Evolutionary conservation across 2,888 invertebrate genomes (phyloP), one percentile per base, ranked within the genome.

Genomic region (Mesoligia furuncula): DNA sequence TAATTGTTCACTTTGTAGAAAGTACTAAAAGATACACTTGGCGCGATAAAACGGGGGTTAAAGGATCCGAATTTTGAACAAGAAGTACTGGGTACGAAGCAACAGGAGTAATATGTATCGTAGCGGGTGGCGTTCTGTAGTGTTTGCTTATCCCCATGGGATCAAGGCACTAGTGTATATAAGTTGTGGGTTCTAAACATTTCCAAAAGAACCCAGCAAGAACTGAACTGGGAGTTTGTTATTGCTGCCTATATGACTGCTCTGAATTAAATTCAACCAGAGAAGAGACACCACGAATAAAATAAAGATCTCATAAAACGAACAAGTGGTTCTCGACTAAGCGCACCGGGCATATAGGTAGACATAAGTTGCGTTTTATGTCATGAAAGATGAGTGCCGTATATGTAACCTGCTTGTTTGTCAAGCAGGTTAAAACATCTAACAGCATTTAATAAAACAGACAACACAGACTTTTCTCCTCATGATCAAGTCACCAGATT

Each of bases 381-480:
- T 45, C 17, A 71, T n/a, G 0, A 45, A 72, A 36, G 5, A n/a
- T n/a, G 24, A 68, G 69, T 45, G 42, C 17, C 70, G 15, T 9
- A n/a, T 0, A n/a, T 45, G 0, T 24, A 20, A 36, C 5, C 7
- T 7, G 27, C 4, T n/a, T 70, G 4, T 39, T 36, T 36, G 5
- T 36, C 9, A 36, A 59, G 7, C 27, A 15, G 27, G 27, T 27
- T 48, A 57, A 61, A 51, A 36, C 4, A 61, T 75, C 0, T 17
- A 79, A 27, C 17, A 48, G 2, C n/a, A 24, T 59, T 61, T 31
- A 83, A 59, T 54, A 66, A 45, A 57, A 68, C 15, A 68, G 39
- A 24, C 51, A 61, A 45, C 15, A 45, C 45, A 15, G 42, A 20
- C 13, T 6, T 24, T 27, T 59, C 36, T 36, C 36, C 36, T 36